These are phyloP conservation scores for Ips typographus DNA, from an alignment of 1,140 invertebrate species.

Conservation along the genomic window DNA sequence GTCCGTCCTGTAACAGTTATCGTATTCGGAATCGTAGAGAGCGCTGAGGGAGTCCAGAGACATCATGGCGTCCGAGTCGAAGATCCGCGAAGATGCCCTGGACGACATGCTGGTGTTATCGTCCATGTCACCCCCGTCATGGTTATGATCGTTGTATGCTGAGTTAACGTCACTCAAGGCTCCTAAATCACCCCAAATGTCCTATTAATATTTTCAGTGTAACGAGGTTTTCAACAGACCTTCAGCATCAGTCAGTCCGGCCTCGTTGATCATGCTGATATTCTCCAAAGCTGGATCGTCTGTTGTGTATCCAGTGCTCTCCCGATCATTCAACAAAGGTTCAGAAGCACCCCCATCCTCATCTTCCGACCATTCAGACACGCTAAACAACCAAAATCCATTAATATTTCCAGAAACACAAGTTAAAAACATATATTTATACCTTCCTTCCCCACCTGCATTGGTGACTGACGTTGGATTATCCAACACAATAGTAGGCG, in stretches of 20 bases:
- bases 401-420: background rate
- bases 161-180: slow-evolving; percentile 78
- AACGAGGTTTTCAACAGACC: slow-evolving; percentile 47
- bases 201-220: no score
- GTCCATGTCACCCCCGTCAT: slow-evolving; percentile 71
- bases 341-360: slow-evolving; percentile 62
- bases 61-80: slow-evolving; percentile 73
- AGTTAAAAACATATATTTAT: background rate
- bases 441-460: slow-evolving; percentile 35
- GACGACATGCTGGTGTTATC: slow-evolving; percentile 77
- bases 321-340: slow-evolving; percentile 57
- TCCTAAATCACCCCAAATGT: background rate
- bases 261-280: slow-evolving; percentile 79
- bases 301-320: slow-evolving; percentile 78
- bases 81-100: slow-evolving; percentile 73
- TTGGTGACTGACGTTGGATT: slow-evolving; percentile 17
- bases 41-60: slow-evolving; percentile 77
- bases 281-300: slow-evolving; percentile 82
- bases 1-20: slow-evolving; percentile 60
- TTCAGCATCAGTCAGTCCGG: slow-evolving; percentile 83
- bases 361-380: slow-evolving; percentile 79
- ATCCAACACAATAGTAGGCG: slow-evolving; percentile 47
- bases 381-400: slow-evolving; percentile 53
- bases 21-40: slow-evolving; percentile 83
- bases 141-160: slow-evolving; percentile 73